phyloP scores from a whole-genome alignment of 2,888 invertebrate species.

The Platycnemis pennipes region DNA sequence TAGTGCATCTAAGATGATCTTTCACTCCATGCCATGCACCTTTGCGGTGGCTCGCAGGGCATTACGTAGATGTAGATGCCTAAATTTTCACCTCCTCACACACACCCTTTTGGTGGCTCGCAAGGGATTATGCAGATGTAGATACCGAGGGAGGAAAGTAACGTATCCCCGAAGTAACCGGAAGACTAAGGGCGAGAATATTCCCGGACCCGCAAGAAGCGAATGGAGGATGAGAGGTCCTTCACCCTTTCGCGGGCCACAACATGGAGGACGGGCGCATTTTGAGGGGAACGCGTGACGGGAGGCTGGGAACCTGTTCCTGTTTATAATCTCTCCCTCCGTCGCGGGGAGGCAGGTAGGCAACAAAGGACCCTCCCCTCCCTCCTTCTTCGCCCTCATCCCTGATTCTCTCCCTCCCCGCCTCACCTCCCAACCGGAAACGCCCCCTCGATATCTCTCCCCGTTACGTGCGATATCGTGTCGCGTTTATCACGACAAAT shows the following conservation, averaged over 20 bases:
- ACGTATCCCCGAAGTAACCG: no score
- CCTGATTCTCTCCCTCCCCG: neutral
- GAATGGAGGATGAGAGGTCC: neutral
- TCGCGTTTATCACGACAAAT: neutral
- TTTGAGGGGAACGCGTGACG: neutral
- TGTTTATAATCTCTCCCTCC: neutral
- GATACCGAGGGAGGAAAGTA: no score
- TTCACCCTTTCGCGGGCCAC: slow-evolving; percentile 25
- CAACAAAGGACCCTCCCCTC: neutral
- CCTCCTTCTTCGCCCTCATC: neutral
- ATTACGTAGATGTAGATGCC: no score
- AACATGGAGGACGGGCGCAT: neutral
- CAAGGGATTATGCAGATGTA: no score
- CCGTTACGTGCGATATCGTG: neutral
- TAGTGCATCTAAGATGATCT: no score
- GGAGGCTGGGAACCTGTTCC: neutral
- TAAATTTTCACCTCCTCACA: no score
- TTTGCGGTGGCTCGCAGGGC: no score
- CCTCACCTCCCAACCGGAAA: neutral
- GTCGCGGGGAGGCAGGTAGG: neutral
- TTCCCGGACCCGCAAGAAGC: neutral
- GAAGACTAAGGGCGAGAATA: no score
- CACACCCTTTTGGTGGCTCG: neutral
- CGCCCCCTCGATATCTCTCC: neutral
- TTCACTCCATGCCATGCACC: no score